A percentile compares a stretch with the other conserved stretches of the same genome.
Conservation (phyloP, 1,140 invertebrate genomes). For the Apis laboriosa region DNA sequence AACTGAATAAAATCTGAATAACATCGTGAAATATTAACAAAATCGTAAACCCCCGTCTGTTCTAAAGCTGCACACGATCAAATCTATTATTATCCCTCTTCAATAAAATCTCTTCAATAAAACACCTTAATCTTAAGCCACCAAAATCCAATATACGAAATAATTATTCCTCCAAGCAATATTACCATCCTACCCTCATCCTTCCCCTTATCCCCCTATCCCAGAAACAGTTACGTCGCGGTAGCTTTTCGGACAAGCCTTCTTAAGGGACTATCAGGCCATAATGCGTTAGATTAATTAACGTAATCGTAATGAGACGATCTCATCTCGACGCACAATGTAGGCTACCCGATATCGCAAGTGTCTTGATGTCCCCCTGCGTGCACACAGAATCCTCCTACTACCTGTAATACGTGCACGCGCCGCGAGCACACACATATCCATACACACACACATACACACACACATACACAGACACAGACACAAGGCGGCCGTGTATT, state of each 20-base stretch:
- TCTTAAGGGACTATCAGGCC: slow-evolving; percentile 56
- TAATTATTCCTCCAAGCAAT: neutral
- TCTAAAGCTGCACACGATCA: too few relatives aligned
- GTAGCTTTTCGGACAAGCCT: slow-evolving; percentile 17
- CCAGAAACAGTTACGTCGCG: neutral
- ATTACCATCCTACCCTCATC: neutral
- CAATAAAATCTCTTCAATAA: too few relatives aligned
- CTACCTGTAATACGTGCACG: slow-evolving; percentile 63
- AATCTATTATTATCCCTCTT: too few relatives aligned
- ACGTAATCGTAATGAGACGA: slow-evolving; percentile 77
- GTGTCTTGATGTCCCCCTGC: slow-evolving; percentile 67
- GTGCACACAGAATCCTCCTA: slow-evolving; percentile 61
- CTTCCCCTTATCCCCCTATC: neutral
- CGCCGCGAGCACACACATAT: slow-evolving; percentile 10
- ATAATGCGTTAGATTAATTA: slow-evolving; percentile 77
- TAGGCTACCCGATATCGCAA: slow-evolving; percentile 70
- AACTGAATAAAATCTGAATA: too few relatives aligned
- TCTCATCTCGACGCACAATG: slow-evolving; percentile 77
- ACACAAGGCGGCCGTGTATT: slow-evolving; percentile 66
- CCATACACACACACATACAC: slow-evolving; percentile 40
- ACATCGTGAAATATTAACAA: too few relatives aligned
- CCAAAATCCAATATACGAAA: neutral
- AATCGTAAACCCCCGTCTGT: too few relatives aligned
- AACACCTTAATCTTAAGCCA: neutral
- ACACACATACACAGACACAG: slow-evolving; percentile 14